Evolutionary conservation across 2,113 vertebrate genomes (phyloP).

Genomic region (cat (Felis catus)): DNA sequence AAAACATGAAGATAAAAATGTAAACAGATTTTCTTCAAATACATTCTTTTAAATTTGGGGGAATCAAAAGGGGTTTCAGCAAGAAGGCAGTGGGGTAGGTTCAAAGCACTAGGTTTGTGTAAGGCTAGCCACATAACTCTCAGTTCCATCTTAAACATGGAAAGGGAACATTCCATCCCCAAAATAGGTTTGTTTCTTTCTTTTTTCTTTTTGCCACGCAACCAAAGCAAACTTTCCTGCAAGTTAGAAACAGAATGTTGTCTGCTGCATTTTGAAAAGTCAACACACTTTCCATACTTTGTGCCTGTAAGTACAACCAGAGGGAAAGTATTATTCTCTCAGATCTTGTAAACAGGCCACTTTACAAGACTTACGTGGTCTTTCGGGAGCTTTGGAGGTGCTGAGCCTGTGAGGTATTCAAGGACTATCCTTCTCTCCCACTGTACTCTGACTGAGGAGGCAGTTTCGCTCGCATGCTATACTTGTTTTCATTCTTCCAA

Average conservation of each 20-base stretch:
- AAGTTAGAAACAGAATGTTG: background rate
- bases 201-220: background rate
- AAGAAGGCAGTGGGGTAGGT: background rate
- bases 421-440: background rate
- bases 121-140: background rate
- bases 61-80: background rate
- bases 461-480: background rate
- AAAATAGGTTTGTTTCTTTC: background rate
- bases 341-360: background rate
- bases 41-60: background rate
- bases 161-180: background rate
- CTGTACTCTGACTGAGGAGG: background rate
- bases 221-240: background rate
- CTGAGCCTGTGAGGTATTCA: background rate
- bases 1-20: background rate
- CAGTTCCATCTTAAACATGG: background rate
- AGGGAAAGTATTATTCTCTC: background rate
- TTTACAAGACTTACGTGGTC: background rate
- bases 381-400: background rate
- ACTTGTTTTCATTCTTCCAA: slow-evolving; percentile 1
- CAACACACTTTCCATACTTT: background rate
- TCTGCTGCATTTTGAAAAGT: slow-evolving; percentile 14
- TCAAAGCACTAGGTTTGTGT: too few species aligned
- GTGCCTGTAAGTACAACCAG: background rate
- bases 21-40: background rate